Base-by-base conservation (phyloP, 2,113 vertebrate genomes). In the Theristicus caerulescens region DNA sequence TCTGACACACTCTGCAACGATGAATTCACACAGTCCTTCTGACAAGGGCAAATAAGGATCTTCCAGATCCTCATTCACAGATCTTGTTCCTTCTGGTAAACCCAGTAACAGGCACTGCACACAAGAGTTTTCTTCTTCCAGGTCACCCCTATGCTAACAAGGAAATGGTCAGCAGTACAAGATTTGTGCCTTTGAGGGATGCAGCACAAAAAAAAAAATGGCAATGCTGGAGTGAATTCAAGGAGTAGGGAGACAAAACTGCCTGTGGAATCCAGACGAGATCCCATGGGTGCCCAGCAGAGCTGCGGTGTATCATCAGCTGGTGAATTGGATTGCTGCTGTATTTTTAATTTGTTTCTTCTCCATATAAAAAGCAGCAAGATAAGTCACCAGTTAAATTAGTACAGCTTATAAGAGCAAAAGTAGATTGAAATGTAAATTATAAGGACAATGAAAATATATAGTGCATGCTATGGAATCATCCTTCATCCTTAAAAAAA, bases 381-480 rank as follows among this genome's bases (percentile, higher is more conserved):
- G 54, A 52, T 81, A 94, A 95, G 90, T 81, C 79, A 93, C 69
- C 72, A 83, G 55, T 90, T 96, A 93, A 96, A 93, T 29, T 93
- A 72, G 72, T 57, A 90, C 58, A 92, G 67, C 54, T 95, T 77
- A 65, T 77, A 93, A 93, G 47, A 82, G 73, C 29, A 57, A 86
- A 86, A 97, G 89, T 90, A 86, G 93, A 88, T 87, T 62, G 82
- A 95, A 96, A 74, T 88, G 64, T 81, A 87, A 89, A 91, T 94
- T 79, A 70, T 24, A 86, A 89, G 58, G 79, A 86, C 81, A 84
- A 90, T 95, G 70, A 94, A 91, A 96, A 86, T 76, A 86, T 57
- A 61, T 61, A 6, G 54, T 13, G 61, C 44, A 1, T 73, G 51
- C 65, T 66, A 22, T 46, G 16, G 64, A 76, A 87, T 95, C 81